Evolutionary conservation across 2,888 invertebrate species (phyloP), one percentile per base, ranked within the genome.

Genomic region (Kryphioiulus occultus): DNA sequence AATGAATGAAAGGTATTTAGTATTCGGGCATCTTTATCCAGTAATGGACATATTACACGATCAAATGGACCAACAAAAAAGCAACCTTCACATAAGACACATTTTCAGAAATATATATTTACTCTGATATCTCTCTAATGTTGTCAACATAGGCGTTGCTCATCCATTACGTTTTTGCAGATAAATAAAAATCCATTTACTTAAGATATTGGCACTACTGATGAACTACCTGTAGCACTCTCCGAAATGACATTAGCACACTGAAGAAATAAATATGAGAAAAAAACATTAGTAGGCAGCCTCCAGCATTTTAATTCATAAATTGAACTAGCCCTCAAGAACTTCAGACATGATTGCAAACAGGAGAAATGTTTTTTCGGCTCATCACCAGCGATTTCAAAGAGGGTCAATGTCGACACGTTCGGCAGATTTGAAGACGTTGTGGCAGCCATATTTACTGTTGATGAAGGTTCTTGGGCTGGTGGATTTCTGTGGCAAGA

Each of bases 401-500:
- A 26, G 26, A 68, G 68, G 12, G 26, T 26, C 12, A 26, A 68
- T 26, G 19, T n/a, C 22, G 9, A 9, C 7, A 26, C 12, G 26
- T 68, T 22, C 26, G 68, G 9, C 39, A 42, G 47, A 85, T 47
- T 53, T 85, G 32, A 85, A 53, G 22, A 7, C 19, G 10, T 32
- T 85, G 19, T 85, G 47, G 44, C 35, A 17, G 30, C 86, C 86
- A 4, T 85, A 85, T 47, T 12, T 85, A 12, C 26, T 47, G 9
- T 85, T 85, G 22, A 32, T 85, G 44, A 47, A 85, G 47, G 15
- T 85, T 0, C 26, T 85, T 22, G 86, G 86, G 26, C 30, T 85
- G 5, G n/a, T 85, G 47, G 22, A 85, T 85, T 44, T 42, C 84
- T 35, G 19, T 68, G 68, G 68, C n/a, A 26, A n/a, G 9, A 68